These are phyloP conservation scores for Ametastegia equiseti DNA, from an alignment of 2,888 invertebrate species.

Conservation along the genomic window DNA sequence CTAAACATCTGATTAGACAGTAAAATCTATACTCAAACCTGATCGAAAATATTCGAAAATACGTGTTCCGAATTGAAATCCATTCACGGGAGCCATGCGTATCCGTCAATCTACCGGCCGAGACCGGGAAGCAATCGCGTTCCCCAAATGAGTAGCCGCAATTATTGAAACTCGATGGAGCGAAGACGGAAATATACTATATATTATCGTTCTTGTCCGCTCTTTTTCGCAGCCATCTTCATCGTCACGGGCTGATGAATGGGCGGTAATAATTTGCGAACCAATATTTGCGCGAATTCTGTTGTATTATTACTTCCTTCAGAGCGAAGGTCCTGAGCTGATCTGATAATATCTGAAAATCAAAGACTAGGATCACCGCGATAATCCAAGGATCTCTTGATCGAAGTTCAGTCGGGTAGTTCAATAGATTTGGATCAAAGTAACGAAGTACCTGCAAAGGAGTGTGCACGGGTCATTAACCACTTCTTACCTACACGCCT, in stretches of 20 bases:
- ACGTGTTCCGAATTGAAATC: background rate
- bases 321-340: background rate
- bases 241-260: slow-evolving; percentile 16
- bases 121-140: slow-evolving; percentile 20
- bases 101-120: slow-evolving; percentile 27
- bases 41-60: background rate
- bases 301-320: background rate
- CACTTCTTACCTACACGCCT: slow-evolving; percentile 7
- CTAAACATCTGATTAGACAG: background rate
- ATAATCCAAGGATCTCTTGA: background rate
- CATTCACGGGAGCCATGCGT: slow-evolving; percentile 21
- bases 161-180: slow-evolving; percentile 39
- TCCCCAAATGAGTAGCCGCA: slow-evolving; percentile 20
- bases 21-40: background rate
- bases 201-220: background rate
- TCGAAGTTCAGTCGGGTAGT: background rate
- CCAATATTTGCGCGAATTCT: background rate
- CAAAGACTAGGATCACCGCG: background rate
- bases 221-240: slow-evolving; percentile 20
- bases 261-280: slow-evolving; percentile 8
- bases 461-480: slow-evolving; percentile 31
- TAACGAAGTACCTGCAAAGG: background rate
- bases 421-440: background rate
- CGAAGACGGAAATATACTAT: slow-evolving; percentile 14
- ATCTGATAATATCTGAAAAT: background rate